Evolutionary conservation across 53 echinoderm and acorn worm species (phyloP).

Genomic region (Henricia sp.): DNA sequence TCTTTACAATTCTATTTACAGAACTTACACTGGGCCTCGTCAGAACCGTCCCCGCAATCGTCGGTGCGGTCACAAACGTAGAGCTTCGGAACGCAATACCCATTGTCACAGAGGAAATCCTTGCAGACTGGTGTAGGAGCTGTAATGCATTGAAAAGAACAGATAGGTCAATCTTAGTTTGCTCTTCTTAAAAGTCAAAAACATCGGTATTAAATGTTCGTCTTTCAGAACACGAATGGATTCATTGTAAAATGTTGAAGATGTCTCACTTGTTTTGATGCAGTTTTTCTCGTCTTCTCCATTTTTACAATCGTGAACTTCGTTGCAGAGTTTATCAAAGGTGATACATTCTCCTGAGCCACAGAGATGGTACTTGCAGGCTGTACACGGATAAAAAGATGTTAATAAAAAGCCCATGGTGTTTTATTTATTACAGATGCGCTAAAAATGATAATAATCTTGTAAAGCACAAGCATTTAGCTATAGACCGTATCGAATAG

Average conservation of each 20-base stretch:
- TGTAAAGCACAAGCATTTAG: no score
- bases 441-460: no score
- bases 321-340: conserved; percentile 28
- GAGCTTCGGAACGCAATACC: conserved; percentile 63
- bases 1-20: no score
- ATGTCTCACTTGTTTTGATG: conserved; percentile 13
- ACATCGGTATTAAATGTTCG: not conserved
- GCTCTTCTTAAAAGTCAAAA: not conserved
- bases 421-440: no score
- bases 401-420: not conserved
- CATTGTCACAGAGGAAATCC: conserved; percentile 76
- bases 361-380: conserved; percentile 34
- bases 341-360: conserved; percentile 32
- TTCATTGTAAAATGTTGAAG: no score
- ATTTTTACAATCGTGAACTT: conserved; percentile 34
- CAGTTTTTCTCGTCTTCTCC: conserved; percentile 36
- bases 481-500: no score
- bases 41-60: conserved; percentile 80
- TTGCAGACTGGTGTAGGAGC: conserved; percentile 28
- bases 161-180: not conserved
- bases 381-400: not conserved
- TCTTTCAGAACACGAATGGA: not conserved
- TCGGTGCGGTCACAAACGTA: conserved; percentile 74
- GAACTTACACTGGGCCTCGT: conserved; percentile 66
- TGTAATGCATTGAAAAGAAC: not conserved